A percentile compares a stretch with the other conserved stretches of the same genome.
Conservation (phyloP, 2,113 vertebrate genomes). For the Sminthopsis crassicaudata region DNA sequence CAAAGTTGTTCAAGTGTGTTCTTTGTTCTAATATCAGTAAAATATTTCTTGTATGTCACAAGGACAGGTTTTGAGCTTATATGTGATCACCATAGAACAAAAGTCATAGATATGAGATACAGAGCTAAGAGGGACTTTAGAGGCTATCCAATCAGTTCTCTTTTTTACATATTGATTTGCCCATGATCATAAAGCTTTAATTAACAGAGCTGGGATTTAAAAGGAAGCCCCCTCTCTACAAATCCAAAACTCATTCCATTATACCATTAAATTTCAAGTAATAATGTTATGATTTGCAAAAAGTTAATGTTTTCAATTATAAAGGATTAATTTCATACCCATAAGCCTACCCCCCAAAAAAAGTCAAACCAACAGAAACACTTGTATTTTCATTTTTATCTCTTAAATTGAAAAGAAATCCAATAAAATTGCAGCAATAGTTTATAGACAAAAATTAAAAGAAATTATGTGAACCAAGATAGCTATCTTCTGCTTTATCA, state of each 20-base stretch:
- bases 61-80: not conserved
- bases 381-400: conserved; percentile 20
- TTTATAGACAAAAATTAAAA: not conserved
- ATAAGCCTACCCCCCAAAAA: conserved; percentile 36
- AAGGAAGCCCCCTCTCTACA: not conserved
- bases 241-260: not conserved
- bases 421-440: conserved; percentile 14
- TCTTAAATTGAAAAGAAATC: conserved; percentile 34
- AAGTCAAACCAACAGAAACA: conserved; percentile 34
- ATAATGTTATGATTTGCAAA: not conserved
- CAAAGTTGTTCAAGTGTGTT: not conserved
- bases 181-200: not conserved
- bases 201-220: not conserved
- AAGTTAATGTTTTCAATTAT: not conserved
- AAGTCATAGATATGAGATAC: not conserved
- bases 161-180: not conserved
- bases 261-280: not conserved
- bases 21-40: conserved; percentile 18
- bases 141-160: not conserved
- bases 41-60: not conserved
- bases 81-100: conserved; percentile 9
- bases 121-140: not conserved
- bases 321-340: not conserved
- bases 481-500: not conserved
- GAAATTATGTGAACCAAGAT: conserved; percentile 42